Base-by-base conservation (phyloP, 2,888 invertebrate species). In the Aporophyla nigra region DNA sequence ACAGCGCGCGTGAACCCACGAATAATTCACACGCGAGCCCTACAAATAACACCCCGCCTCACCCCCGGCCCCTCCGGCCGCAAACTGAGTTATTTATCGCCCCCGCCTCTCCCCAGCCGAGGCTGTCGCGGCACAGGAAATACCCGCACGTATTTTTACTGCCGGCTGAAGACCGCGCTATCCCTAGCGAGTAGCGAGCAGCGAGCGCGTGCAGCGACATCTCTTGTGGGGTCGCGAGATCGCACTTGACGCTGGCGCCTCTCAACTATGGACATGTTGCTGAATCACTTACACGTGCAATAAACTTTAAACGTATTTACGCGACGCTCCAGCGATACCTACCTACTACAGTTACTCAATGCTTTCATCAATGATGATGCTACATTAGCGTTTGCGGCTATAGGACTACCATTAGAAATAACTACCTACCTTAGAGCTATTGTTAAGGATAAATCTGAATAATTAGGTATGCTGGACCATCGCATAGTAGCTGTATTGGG, bases 21-120 rank as follows among this genome's bases (percentile, higher is more conserved):
- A 96, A 96, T 96, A 96, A 96, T 96, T 96, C 96, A 96, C 96
- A 96, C 96, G 96, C 96, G 95, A 96, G 95, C 95, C 95, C 95
- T 96, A 96, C 96, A 95, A 96, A 96, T 96, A 96, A 95, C 94
- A 93, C 92, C 90, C 83, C 78, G 74, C 81, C 88, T 90, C 90
- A 88, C 91, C 81, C 82, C 86, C 85, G 68, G 67, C 87, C 88
- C 87, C 89, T 87, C 87, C 88, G 90, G 92, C 95, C 95, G 92
- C 96, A 96, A 96, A 95, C 95, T 96, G 94, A 96, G 95, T 96
- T 95, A 96, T 96, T 96, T 96, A 96, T 96, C 95, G 94, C 93
- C 93, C 94, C 95, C 92, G 89, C 90, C 89, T 91, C 87, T 88
- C 87, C 89, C 89, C 88, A 88, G 86, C 86, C 88, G 87, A 88